Evolutionary conservation across 2,113 vertebrate genomes (phyloP).

Genomic region (Suricata suricatta): DNA sequence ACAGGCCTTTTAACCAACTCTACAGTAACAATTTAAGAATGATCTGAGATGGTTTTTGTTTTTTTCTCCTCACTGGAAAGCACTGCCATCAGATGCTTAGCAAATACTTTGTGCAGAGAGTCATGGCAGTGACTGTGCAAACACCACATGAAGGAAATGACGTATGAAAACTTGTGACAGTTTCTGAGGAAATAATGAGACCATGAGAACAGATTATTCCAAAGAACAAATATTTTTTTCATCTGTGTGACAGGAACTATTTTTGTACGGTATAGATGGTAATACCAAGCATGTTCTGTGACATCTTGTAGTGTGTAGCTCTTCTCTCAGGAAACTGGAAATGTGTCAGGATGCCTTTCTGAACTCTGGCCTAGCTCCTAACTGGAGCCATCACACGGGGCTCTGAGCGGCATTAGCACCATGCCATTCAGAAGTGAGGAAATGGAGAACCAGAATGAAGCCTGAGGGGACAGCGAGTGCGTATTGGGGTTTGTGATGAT

Average conservation of each 20-base stretch:
- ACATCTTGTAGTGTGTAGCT: background rate
- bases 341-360: background rate
- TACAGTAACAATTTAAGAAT: background rate
- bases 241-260: background rate
- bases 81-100: background rate
- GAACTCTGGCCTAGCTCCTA: background rate
- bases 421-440: background rate
- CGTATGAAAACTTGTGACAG: background rate
- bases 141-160: slow-evolving; percentile 26
- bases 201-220: background rate
- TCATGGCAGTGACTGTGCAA: background rate
- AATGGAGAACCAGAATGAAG: background rate
- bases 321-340: slow-evolving; percentile 1
- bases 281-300: background rate
- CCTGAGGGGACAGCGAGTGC: background rate
- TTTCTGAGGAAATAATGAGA: slow-evolving; percentile 39
- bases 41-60: background rate
- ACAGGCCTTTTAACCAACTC: background rate
- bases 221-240: background rate
- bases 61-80: background rate
- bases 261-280: background rate
- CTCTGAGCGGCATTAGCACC: background rate
- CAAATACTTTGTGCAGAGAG: slow-evolving; percentile 22
- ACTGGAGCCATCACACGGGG: background rate
- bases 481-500: background rate